A percentile compares a stretch with the other conserved stretches of the same genome.
phyloP scores from a whole-genome alignment of 2,888 invertebrate species.

The Crepidodera aurea region DNA sequence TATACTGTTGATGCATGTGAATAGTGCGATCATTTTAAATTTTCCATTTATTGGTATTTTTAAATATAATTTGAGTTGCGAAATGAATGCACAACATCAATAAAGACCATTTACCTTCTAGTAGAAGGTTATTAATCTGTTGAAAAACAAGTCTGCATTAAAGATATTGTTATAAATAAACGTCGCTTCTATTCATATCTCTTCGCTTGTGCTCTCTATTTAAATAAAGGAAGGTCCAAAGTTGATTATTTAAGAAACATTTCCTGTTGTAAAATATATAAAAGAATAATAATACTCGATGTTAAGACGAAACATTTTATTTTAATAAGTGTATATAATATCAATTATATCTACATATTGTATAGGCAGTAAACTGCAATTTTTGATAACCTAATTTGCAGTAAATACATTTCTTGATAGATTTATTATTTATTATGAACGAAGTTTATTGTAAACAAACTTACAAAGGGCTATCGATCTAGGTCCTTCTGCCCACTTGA shows the following conservation, averaged over 20 bases:
- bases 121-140: slow-evolving; percentile 21
- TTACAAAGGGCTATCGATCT: no score
- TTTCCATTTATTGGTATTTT: background rate
- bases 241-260: slow-evolving; percentile 9
- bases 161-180: slow-evolving; percentile 17
- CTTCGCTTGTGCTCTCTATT: slow-evolving; percentile 4
- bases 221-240: slow-evolving; percentile 4
- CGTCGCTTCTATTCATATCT: slow-evolving; percentile 4
- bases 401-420: no score
- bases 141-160: slow-evolving; percentile 13
- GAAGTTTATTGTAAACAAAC: no score
- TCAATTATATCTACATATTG: no score
- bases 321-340: no score
- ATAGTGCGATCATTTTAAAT: no score
- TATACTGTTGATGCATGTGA: no score
- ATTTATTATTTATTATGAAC: no score
- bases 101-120: slow-evolving; percentile 15
- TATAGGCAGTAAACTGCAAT: no score
- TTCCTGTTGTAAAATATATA: background rate
- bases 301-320: background rate
- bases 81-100: background rate
- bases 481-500: no score
- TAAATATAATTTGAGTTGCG: background rate
- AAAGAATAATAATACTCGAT: no score
- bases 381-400: no score